Percentiles rank a stretch among this genome's conserved stretches.
Evolutionary conservation across 2,888 invertebrate species (phyloP).

Genomic region (Tillus elongatus): DNA sequence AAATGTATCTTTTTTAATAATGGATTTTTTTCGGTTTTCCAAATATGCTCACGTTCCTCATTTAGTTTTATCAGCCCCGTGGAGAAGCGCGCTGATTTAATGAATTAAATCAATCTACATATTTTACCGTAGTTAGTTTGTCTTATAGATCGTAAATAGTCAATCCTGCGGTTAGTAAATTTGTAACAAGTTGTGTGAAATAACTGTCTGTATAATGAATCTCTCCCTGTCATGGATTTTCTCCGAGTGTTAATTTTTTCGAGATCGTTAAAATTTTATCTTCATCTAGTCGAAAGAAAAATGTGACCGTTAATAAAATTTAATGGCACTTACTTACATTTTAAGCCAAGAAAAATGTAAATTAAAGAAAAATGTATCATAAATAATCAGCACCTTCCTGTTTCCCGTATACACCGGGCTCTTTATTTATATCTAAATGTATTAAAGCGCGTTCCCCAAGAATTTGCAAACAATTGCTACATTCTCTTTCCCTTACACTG

Average conservation of each 20-base stretch:
- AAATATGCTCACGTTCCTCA: too few relatives aligned
- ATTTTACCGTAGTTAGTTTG: too few relatives aligned
- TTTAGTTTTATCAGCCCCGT: too few relatives aligned
- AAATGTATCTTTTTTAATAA: too few relatives aligned
- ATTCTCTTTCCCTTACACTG: slow-evolving; percentile 30
- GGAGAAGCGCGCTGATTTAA: too few relatives aligned
- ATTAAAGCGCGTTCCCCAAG: slow-evolving; percentile 36
- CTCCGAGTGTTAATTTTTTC: slow-evolving; percentile 26
- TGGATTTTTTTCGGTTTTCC: too few relatives aligned
- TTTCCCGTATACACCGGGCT: slow-evolving; percentile 34
- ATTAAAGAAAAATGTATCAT: slow-evolving; percentile 40
- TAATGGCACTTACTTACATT: slow-evolving; percentile 36
- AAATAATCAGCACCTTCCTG: slow-evolving; percentile 42
- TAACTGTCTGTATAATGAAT: too few relatives aligned
- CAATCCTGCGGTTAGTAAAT: too few relatives aligned
- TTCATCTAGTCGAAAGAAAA: slow-evolving; percentile 28
- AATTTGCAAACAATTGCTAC: slow-evolving; percentile 34
- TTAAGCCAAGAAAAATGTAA: slow-evolving; percentile 40
- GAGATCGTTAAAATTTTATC: slow-evolving; percentile 28
- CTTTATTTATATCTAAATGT: slow-evolving; percentile 40
- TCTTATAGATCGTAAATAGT: too few relatives aligned
- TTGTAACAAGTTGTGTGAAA: too few relatives aligned
- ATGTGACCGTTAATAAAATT: slow-evolving; percentile 37
- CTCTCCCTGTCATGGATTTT: too few relatives aligned
- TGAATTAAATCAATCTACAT: too few relatives aligned